phyloP scores from a whole-genome alignment of 2,888 invertebrate genomes.

The Idaea aversata region DNA sequence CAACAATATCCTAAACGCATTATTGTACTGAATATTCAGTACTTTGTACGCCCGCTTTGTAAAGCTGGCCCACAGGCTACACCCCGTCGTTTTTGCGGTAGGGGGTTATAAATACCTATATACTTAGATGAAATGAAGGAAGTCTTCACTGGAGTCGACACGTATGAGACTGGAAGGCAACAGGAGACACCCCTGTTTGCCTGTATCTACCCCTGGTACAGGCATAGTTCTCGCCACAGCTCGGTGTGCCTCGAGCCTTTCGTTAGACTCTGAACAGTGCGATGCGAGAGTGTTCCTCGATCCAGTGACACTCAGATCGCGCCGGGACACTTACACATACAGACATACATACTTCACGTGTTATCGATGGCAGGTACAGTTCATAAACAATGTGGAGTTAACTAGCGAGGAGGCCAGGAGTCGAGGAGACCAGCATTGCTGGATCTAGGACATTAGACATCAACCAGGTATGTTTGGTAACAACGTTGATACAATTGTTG shows the following conservation, averaged over 20 bases:
- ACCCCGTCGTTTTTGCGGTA: background rate
- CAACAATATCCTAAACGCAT: too few relatives aligned
- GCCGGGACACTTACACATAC: background rate
- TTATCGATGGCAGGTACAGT: background rate
- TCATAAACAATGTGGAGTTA: background rate
- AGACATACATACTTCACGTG: background rate
- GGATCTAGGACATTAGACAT: too few relatives aligned
- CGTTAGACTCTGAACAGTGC: slow-evolving; percentile 35
- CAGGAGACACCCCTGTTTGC: too few relatives aligned
- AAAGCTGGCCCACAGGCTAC: too few relatives aligned
- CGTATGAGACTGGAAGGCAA: too few relatives aligned
- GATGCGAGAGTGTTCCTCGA: slow-evolving; percentile 44
- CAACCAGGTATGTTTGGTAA: too few relatives aligned
- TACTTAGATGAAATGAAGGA: too few relatives aligned
- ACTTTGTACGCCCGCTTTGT: too few relatives aligned
- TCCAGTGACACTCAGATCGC: slow-evolving; percentile 19
- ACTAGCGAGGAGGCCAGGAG: background rate
- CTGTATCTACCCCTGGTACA: too few relatives aligned
- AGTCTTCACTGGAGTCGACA: too few relatives aligned
- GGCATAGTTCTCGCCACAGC: slow-evolving; percentile 5
- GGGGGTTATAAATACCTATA: background rate
- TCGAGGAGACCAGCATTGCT: background rate
- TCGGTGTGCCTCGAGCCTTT: slow-evolving; percentile 24
- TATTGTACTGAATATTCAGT: too few relatives aligned
- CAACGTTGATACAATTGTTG: too few relatives aligned